Evolutionary conservation across 2,888 invertebrate species (phyloP), one percentile per base, ranked within the genome.

Genomic region (Drosophila anomalata): DNA sequence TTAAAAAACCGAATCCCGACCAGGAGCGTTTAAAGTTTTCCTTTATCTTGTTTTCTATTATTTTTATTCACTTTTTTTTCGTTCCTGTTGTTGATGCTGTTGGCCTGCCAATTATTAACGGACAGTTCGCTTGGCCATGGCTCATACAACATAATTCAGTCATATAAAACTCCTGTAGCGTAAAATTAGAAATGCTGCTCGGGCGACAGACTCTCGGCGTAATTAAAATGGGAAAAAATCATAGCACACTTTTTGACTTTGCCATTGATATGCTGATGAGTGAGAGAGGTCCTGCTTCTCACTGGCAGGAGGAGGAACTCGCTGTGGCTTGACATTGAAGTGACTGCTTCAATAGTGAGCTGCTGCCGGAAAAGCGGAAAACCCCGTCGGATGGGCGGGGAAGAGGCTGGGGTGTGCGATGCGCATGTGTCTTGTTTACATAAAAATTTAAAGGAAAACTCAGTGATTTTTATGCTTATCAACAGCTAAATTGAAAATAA

Each of bases 121-220:
- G 75, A 66, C 73, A 66, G 66, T 72, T 58, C 73, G 59, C 72
- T 70, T 73, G 77, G 73, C 76, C 76, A 84, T 76, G 79, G 71
- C 68, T 85, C 82, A 87, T 84, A 77, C 65, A 79, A 79, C 82
- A 87, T 87, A 85, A 89, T 89, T 89, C 88, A 87, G 88, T 88
- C 89, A 85, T 89, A 89, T 83, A 88, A 90, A 90, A 88, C 89
- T 89, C 85, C 84, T 90, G 90, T 89, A 87, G 89, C 90, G 89
- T 90, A 88, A 90, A 90, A 90, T 90, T 90, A 90, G 87, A 90
- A 89, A 88, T 75, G 77, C 87, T 59, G 60, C 59, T 72, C 53
- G 73, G 63, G 41, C 53, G 71, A n/a, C 76, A 65, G 42, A 71
- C 76, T 76, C 77, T 76, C 29, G 29, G 62, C 76, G 87, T 80